Percentiles rank a stretch among this genome's conserved stretches.
Conservation (phyloP, 92 coral and sea anemone species). For the Epizoanthus fatuus region DNA sequence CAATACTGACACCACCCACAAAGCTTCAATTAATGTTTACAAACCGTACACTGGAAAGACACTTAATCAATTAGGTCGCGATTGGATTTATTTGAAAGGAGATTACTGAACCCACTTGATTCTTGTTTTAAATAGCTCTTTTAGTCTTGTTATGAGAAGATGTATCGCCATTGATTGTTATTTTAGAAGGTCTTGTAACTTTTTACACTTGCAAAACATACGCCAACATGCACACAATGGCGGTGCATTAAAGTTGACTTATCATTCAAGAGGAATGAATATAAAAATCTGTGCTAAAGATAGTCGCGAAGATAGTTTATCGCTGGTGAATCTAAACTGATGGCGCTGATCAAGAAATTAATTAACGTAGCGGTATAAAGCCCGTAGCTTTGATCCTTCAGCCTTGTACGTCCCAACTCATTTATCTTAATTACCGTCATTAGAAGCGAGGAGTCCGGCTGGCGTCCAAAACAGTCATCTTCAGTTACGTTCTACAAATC, state of each 20-base stretch:
- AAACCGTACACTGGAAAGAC: constrained; percentile 63
- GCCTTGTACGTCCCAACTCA: constrained; percentile 44
- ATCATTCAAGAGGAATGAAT: constrained; percentile 78
- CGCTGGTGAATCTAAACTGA: constrained; percentile 83
- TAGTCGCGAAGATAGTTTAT: constrained; percentile 79
- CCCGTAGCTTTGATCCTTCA: constrained; percentile 21
- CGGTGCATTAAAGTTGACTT: constrained; percentile 55
- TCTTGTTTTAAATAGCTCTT: not conserved
- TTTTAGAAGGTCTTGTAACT: not conserved
- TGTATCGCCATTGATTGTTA: not conserved
- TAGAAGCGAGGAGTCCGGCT: constrained; percentile 49
- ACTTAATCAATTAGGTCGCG: constrained; percentile 18
- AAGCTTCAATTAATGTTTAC: constrained; percentile 84
- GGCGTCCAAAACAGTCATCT: constrained; percentile 32
- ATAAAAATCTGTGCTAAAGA: constrained; percentile 63
- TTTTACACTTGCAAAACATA: constrained; percentile 27
- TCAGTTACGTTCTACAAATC: constrained; percentile 17
- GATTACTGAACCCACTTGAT: not conserved
- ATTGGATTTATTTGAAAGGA: constrained; percentile 29
- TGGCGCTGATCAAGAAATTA: constrained; percentile 88
- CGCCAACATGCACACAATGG: constrained; percentile 10
- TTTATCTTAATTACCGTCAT: constrained; percentile 97
- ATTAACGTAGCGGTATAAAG: constrained; percentile 65
- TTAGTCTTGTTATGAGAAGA: not conserved
- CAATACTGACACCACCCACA: constrained; percentile 94